phyloP scores from a whole-genome alignment of 2,888 invertebrate species.

The Cephus pygmeus region DNA sequence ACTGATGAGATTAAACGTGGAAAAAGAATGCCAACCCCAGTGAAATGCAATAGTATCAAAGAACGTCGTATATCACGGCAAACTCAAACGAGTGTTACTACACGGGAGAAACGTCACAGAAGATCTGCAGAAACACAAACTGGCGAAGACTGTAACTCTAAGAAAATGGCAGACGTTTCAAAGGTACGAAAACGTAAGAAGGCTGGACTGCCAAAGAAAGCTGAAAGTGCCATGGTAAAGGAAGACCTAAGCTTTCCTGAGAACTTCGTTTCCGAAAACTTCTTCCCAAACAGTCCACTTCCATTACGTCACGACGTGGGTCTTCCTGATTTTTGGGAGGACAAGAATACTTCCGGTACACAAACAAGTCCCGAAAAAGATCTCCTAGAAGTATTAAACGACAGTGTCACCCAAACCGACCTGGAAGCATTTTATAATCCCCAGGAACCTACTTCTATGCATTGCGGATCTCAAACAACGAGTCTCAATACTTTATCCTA shows the following conservation, averaged over 20 bases:
- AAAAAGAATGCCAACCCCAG: constrained; percentile 38
- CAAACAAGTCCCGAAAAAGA: constrained; percentile 62
- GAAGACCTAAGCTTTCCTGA: constrained; percentile 41
- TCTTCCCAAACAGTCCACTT: constrained; percentile 56
- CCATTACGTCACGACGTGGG: constrained; percentile 56
- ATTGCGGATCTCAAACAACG: constrained; percentile 41
- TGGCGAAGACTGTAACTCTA: constrained; percentile 7
- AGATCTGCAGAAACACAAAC: constrained; percentile 60
- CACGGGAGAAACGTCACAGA: constrained; percentile 42
- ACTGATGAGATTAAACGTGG: constrained; percentile 52
- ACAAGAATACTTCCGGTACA: constrained; percentile 60
- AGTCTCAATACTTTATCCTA: constrained; percentile 42
- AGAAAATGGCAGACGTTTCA: constrained; percentile 17
- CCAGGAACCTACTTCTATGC: constrained; percentile 33
- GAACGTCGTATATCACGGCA: constrained; percentile 51
- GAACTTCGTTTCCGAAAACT: constrained; percentile 42
- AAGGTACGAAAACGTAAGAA: constrained; percentile 27
- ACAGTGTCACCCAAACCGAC: constrained; percentile 51
- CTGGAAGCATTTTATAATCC: constrained; percentile 48
- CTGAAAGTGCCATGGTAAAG: constrained; percentile 33
- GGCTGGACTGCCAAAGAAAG: constrained; percentile 14
- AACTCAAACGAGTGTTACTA: constrained; percentile 53
- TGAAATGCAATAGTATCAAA: constrained; percentile 31
- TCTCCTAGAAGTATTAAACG: constrained; percentile 52
- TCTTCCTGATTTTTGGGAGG: constrained; percentile 60